These are phyloP conservation scores for Galemys pyrenaicus DNA, from an alignment of 2,113 vertebrate species.

Conservation along the genomic window DNA sequence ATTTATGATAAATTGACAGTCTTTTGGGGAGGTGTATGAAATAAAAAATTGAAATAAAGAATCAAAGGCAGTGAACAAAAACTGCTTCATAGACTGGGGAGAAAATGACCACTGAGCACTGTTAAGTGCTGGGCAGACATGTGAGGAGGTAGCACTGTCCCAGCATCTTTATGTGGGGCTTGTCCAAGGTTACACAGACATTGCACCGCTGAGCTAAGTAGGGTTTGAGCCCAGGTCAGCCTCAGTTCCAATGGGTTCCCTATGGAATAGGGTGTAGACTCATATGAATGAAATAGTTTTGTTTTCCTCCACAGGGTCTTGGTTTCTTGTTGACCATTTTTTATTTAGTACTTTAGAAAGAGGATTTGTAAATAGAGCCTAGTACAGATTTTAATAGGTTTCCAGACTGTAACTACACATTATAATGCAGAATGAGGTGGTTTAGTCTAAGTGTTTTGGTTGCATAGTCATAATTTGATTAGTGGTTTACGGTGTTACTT, in stretches of 20 bases:
- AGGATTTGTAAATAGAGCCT: conserved; percentile 42
- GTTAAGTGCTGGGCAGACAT: not conserved
- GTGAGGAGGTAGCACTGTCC: not conserved
- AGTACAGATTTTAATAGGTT: conserved; percentile 53
- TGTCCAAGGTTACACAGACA: not conserved
- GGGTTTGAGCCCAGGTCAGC: not conserved
- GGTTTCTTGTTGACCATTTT: conserved; percentile 26
- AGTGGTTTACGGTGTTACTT: conserved; percentile 49
- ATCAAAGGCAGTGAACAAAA: not conserved
- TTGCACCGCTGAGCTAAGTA: not conserved
- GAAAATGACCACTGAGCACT: not conserved
- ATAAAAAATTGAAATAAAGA: conserved; percentile 44
- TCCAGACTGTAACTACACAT: conserved; percentile 33
- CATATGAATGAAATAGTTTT: not conserved
- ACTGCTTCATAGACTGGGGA: not conserved
- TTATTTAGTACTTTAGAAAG: conserved; percentile 51
- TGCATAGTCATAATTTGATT: conserved; percentile 48
- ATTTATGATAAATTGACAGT: not conserved
- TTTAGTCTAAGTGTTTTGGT: conserved; percentile 29
- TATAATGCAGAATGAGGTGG: conserved; percentile 35
- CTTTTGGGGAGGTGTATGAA: not conserved
- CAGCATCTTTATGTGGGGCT: not conserved
- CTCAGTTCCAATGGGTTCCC: not conserved
- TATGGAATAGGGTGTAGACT: not conserved
- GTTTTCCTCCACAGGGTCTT: not conserved